A percentile compares a stretch with the other conserved stretches of the same genome.
Conservation (phyloP, 2,113 vertebrate species). For the Procavia capensis region DNA sequence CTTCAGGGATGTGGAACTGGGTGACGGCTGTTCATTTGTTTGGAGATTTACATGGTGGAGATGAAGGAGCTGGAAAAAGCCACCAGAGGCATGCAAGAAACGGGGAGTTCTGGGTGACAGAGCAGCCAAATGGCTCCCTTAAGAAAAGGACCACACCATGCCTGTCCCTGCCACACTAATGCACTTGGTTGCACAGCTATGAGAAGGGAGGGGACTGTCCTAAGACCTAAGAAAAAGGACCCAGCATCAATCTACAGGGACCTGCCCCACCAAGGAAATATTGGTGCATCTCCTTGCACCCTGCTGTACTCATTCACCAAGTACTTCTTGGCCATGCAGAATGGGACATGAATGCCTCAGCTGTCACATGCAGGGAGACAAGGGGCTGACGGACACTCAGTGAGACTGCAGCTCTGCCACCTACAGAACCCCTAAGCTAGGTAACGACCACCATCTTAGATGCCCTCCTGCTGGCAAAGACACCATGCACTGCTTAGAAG, state of each 20-base stretch:
- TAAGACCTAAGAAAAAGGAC: conserved; percentile 2
- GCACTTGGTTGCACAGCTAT: background rate
- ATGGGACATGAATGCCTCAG: fast-evolving
- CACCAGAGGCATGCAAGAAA: conserved; percentile 52
- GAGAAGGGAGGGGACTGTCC: background rate
- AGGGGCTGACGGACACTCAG: background rate
- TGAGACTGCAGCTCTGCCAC: no score
- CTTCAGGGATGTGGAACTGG: conserved; percentile 54
- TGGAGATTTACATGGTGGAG: conserved; percentile 71
- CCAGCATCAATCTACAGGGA: fast-evolving
- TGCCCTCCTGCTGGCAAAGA: background rate
- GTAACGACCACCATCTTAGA: fast-evolving
- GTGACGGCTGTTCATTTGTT: conserved; percentile 75
- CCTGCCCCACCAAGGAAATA: background rate
- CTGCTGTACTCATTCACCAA: background rate
- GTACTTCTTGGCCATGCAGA: fast-evolving
- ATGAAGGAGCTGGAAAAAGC: conserved; percentile 60
- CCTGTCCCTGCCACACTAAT: background rate
- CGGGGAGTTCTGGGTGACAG: conserved; percentile 37
- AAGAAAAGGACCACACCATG: background rate
- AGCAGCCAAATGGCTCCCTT: conserved; percentile 9
- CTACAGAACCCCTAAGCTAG: background rate
- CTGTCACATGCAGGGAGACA: fast-evolving
- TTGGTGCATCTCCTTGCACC: background rate
- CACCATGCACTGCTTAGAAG: background rate